A percentile compares a stretch with the other conserved stretches of the same genome.
These are phyloP conservation scores for Chamaea fasciata DNA, from an alignment of 2,113 vertebrate species.

Conservation along the genomic window DNA sequence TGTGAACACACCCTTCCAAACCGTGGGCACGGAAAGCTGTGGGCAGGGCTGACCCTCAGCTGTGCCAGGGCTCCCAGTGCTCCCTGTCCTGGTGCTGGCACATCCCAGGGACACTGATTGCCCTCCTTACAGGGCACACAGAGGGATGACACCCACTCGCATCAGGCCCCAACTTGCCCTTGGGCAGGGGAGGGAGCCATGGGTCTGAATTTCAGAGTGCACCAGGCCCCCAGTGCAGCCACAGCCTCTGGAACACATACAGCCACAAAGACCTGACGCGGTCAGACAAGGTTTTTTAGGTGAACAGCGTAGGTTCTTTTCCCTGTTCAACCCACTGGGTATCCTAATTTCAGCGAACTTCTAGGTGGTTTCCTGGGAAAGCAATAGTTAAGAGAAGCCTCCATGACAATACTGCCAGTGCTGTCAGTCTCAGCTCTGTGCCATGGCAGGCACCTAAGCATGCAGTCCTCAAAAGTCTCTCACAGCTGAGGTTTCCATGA, in stretches of 20 bases:
- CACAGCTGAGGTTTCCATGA: neutral
- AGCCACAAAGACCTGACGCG: neutral
- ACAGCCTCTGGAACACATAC: neutral
- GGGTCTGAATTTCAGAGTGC: neutral
- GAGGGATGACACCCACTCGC: accelerated
- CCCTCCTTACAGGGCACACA: neutral
- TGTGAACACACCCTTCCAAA: neutral
- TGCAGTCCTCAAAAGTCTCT: neutral
- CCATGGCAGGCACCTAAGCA: neutral
- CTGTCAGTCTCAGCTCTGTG: neutral
- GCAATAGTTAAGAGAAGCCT: neutral
- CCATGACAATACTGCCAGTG: neutral
- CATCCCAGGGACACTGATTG: neutral
- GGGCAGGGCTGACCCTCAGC: neutral
- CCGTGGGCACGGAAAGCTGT: neutral
- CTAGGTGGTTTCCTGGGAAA: neutral
- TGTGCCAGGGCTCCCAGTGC: neutral
- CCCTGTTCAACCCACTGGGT: neutral
- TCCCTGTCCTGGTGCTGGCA: neutral
- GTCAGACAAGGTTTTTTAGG: neutral
- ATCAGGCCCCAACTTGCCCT: accelerated
- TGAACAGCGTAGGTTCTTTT: neutral
- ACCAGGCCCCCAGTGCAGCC: neutral
- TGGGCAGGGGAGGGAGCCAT: neutral
- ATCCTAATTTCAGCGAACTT: neutral